Base-by-base conservation (phyloP, 2,113 vertebrate species). In the Phyllostomus discolor region DNA sequence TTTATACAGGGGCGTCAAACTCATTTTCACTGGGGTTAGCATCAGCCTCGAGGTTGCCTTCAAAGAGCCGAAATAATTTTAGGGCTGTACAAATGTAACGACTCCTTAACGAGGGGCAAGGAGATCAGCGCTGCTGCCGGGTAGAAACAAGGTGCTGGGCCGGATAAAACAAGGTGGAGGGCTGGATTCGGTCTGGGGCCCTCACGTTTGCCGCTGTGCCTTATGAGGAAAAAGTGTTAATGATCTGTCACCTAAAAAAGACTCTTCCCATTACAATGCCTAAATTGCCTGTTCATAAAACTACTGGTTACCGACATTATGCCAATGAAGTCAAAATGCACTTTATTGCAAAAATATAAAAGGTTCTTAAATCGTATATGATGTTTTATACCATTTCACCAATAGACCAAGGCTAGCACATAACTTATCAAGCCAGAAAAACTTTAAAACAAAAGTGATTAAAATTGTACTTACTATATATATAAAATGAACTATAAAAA, bases 311-410 rank as follows among this genome's bases (percentile, higher is more conserved):
- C 96, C 92, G 93, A 94, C 86, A 91, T 75, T 85, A 84, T 91
- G 89, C 80, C 93, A 66, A 94, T 93, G 54, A 97, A 98, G 97
- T 98, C 96, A 97, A 98, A 98, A 98, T 94, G 97, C 97, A 97
- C 78, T 97, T 98, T 98, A 98, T 98, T 98, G 98, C 98, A 98
- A 98, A 98, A 98, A 98, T 97, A 98, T 96, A 97, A 98, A 98
- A 98, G 97, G 96, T 97, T 96, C 98, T 97, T 96, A 95, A 98
- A 97, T 98, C 98, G 97, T 97, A 98, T 98, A 98, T 98, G 97
- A 85, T 95, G 92, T 98, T 98, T 97, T 96, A 98, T 97, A 98
- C 97, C 97, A 97, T 98, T 96, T 95, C 66, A 93, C 92, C 78
- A 86, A 85, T 2, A 97, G 86, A 82, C 94, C 93, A 98, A 98